Evolutionary conservation across 2,113 vertebrate species (phyloP), one percentile per base, ranked within the genome.

Genomic region (Romanogobio albipinnatus): DNA sequence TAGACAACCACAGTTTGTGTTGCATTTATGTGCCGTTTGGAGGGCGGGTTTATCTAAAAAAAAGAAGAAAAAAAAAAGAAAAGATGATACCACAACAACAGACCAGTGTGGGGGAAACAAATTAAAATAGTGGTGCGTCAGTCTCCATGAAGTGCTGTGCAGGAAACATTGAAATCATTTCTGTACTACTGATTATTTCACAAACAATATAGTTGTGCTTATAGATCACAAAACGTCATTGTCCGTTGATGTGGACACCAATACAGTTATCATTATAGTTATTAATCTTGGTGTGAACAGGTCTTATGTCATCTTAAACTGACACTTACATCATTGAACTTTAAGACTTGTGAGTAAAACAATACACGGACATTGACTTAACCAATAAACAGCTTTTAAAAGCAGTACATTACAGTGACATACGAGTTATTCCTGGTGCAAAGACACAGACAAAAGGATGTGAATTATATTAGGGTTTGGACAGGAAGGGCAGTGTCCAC

Each of bases 401-500:
- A 77, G 8, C 17, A 77, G 26, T 11, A 22, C 51, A 58, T 77
- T 10, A 59, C 22, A 56, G 47, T 53, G 5, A 33, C 15, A 45
- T 71, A 43, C 68, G 1, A 3, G 15, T 59, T 4, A 36, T 76
- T 76, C 74, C 49, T 56, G 75, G 4, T 47, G n/a, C 9, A 45
- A 36, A 39, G 4, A 45, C 19, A 47, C 22, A 26, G 49, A 56
- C 22, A 33, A 22, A 45, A 39, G 58, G 51, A 45, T n/a, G 19
- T 83, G 24, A 49, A n/a, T 33, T 9, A 62, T 49, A 79, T 19
- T 3, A 19, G 29, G 13, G 39, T 58, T 59, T 66, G 33, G 17
- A 90, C 88, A 92, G 93, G 92, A 93, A 94, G 92, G 90, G 90
- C 89, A 89, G 90, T 89, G 84, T 90, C 90, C 86, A 90, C 88